A percentile compares a stretch with the other conserved stretches of the same genome.
Conservation (phyloP, 53 echinoderm and acorn worm genomes). For the Arbacia lixula region DNA sequence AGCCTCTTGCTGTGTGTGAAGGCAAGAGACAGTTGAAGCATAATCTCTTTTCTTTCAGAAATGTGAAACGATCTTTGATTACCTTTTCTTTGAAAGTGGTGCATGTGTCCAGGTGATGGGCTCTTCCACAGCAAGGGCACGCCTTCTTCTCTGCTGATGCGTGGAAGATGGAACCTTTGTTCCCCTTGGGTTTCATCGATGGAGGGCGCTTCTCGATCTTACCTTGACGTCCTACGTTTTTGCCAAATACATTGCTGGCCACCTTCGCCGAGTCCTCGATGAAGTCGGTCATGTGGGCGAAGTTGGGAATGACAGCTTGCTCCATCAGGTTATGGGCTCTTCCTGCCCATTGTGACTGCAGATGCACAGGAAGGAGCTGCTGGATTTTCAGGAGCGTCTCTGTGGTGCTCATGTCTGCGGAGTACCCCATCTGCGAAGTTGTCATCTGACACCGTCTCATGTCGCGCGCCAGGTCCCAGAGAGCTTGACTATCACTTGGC, state of each 20-base stretch:
- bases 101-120: constrained; percentile 16
- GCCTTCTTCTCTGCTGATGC: background rate
- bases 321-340: background rate
- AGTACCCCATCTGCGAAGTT: constrained; percentile 47
- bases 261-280: constrained; percentile 41
- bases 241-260: constrained; percentile 54
- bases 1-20: constrained; percentile 53
- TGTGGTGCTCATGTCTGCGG: constrained; percentile 43
- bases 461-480: constrained; percentile 51
- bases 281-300: constrained; percentile 14
- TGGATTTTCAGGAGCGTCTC: constrained; percentile 38
- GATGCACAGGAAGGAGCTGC: background rate
- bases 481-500: constrained; percentile 46
- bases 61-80: constrained; percentile 22
- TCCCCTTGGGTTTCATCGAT: background rate
- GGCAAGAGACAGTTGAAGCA: constrained; percentile 64
- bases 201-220: background rate
- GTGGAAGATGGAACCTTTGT: background rate
- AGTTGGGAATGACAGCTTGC: background rate
- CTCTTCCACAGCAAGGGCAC: constrained; percentile 42
- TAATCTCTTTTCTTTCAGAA: constrained; percentile 44
- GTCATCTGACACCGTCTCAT: constrained; percentile 61
- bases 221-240: constrained; percentile 4
- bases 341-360: constrained; percentile 21
- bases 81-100: background rate